phyloP scores from a whole-genome alignment of 2,888 invertebrate genomes.

The Chironomus tentans region DNA sequence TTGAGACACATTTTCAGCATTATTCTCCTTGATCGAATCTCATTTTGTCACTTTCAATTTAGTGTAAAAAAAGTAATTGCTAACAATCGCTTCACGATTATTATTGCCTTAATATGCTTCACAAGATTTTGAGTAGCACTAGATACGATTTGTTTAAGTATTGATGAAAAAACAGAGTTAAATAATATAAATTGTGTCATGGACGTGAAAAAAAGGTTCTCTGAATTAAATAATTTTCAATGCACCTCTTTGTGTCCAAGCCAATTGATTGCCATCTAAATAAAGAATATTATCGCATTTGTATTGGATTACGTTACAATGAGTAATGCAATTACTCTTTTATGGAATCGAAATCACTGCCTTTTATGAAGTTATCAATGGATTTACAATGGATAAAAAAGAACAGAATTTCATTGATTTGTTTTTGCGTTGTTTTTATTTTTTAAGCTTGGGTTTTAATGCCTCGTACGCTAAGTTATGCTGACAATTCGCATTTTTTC shows the following conservation, averaged over 20 bases:
- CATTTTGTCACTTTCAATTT: slow-evolving; percentile 23
- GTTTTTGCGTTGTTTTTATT: no score
- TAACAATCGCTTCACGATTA: not conserved
- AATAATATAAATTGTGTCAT: not conserved
- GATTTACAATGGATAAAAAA: not conserved
- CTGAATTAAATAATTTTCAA: not conserved
- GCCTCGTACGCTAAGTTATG: no score
- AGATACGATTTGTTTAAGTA: not conserved
- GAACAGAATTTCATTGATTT: not conserved
- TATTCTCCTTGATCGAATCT: slow-evolving; percentile 4
- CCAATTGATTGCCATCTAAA: not conserved
- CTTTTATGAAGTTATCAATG: not conserved
- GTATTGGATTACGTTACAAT: not conserved
- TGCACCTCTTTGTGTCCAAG: not conserved
- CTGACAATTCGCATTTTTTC: no score
- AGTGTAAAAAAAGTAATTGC: not conserved
- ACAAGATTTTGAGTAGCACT: not conserved
- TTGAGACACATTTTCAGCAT: not conserved
- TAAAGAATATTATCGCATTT: not conserved
- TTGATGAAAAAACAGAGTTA: not conserved
- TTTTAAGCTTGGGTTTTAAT: no score
- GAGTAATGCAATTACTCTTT: not conserved
- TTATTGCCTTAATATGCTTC: not conserved
- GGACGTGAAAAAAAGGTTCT: not conserved
- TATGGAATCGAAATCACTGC: not conserved